Evolutionary conservation across 23 tunicate genomes (phyloP).

Genomic region (Oikopleura albicans): DNA sequence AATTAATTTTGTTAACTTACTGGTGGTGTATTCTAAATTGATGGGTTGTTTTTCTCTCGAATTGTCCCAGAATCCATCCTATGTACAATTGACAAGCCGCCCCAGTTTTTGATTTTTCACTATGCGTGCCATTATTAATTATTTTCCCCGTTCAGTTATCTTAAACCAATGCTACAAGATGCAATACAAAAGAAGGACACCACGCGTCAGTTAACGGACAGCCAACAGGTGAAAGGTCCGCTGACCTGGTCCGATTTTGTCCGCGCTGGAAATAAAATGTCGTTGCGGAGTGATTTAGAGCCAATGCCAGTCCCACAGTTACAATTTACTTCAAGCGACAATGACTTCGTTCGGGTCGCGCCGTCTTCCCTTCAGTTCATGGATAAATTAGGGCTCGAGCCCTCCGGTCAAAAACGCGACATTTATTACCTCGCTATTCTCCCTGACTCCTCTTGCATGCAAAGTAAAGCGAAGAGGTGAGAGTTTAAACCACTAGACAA

Average conservation of each 20-base stretch:
- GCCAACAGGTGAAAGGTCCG: conserved; percentile 85
- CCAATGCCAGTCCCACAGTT: conserved; percentile 11
- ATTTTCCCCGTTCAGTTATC: not conserved
- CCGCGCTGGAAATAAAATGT: not conserved
- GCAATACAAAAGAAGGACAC: conserved; percentile 59
- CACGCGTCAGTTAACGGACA: conserved; percentile 28
- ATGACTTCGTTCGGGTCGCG: not conserved
- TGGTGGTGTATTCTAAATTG: too few relatives aligned
- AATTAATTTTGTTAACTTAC: too few relatives aligned
- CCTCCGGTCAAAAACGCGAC: not conserved
- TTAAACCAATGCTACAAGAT: conserved; percentile 67
- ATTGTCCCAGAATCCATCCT: too few relatives aligned
- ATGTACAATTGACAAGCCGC: too few relatives aligned
- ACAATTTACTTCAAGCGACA: not conserved
- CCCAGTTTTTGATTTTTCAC: too few relatives aligned
- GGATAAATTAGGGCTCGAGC: not conserved
- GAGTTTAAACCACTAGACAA: not conserved
- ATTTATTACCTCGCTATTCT: not conserved
- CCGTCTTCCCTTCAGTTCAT: not conserved
- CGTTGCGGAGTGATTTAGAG: not conserved
- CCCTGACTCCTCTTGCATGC: not conserved
- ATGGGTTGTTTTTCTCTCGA: too few relatives aligned
- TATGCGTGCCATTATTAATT: too few relatives aligned
- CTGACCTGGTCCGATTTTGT: conserved; percentile 78
- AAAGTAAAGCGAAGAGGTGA: conserved; percentile 13